These are phyloP conservation scores for Pangasius djambal DNA, from an alignment of 2,797 vertebrate genomes.

Conservation along the genomic window DNA sequence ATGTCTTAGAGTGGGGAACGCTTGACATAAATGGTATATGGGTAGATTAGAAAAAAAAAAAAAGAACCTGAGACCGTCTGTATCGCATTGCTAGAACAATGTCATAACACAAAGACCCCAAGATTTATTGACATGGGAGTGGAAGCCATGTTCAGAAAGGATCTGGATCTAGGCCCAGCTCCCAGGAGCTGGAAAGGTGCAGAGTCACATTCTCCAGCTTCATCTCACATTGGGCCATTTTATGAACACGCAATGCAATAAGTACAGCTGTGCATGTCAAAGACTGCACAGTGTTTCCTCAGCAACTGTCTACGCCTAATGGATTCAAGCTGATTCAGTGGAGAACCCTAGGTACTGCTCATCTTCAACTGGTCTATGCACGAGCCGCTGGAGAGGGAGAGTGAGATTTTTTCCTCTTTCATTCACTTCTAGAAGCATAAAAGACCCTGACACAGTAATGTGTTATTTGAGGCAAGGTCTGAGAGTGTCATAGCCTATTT, in stretches of 20 bases:
- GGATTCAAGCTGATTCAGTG: slow-evolving; percentile 70
- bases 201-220: slow-evolving; percentile 58
- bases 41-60: neutral
- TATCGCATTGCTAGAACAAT: slow-evolving; percentile 33
- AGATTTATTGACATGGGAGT: slow-evolving; percentile 53
- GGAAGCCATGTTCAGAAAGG: slow-evolving; percentile 31
- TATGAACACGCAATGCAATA: slow-evolving; percentile 68
- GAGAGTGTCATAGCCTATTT: slow-evolving; percentile 29
- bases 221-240: slow-evolving; percentile 36
- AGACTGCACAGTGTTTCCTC: slow-evolving; percentile 68
- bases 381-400: slow-evolving; percentile 33
- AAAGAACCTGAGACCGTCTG: slow-evolving; percentile 8
- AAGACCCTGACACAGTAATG: neutral
- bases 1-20: neutral
- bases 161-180: slow-evolving; percentile 26
- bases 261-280: slow-evolving; percentile 68
- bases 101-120: slow-evolving; percentile 41
- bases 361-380: slow-evolving; percentile 49
- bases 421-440: slow-evolving; percentile 24
- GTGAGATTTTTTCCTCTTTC: neutral
- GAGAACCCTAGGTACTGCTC: slow-evolving; percentile 57
- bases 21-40: neutral
- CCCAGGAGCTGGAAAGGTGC: slow-evolving; percentile 27
- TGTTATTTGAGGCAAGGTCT: slow-evolving; percentile 53
- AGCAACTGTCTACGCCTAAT: slow-evolving; percentile 72